Conservation (phyloP, 1,140 invertebrate species). For the Parasteatoda tepidariorum region DNA sequence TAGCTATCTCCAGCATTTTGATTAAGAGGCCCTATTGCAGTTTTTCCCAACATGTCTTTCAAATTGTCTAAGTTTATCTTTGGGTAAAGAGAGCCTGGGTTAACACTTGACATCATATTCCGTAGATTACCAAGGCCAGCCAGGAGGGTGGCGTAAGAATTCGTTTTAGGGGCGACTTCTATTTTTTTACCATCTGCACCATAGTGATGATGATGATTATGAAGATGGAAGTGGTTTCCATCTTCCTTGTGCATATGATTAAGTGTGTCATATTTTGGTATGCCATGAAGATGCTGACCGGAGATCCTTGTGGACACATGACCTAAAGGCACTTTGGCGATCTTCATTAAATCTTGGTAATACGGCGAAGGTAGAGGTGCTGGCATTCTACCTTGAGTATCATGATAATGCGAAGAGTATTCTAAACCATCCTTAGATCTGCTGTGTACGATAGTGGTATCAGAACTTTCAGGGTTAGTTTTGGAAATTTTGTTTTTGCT, state of each 20-base stretch:
- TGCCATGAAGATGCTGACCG: conserved; percentile 17
- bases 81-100: neutral
- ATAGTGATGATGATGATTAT: conserved; percentile 36
- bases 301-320: neutral
- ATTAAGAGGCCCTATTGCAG: too few relatives aligned
- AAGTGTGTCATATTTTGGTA: neutral
- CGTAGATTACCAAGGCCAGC: conserved; percentile 15
- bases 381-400: neutral
- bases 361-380: neutral
- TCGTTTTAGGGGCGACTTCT: neutral
- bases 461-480: neutral
- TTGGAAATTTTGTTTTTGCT: neutral
- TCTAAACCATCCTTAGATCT: neutral
- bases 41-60: neutral
- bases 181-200: conserved; percentile 23
- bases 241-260: neutral
- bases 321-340: neutral
- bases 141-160: neutral
- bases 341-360: neutral
- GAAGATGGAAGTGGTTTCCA: conserved; percentile 41
- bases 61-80: neutral
- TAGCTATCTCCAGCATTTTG: neutral
- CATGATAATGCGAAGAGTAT: neutral
- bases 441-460: conserved; percentile 24
- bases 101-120: neutral